Conservation (phyloP, 2,888 invertebrate species). For the Sisyra terminalis region DNA sequence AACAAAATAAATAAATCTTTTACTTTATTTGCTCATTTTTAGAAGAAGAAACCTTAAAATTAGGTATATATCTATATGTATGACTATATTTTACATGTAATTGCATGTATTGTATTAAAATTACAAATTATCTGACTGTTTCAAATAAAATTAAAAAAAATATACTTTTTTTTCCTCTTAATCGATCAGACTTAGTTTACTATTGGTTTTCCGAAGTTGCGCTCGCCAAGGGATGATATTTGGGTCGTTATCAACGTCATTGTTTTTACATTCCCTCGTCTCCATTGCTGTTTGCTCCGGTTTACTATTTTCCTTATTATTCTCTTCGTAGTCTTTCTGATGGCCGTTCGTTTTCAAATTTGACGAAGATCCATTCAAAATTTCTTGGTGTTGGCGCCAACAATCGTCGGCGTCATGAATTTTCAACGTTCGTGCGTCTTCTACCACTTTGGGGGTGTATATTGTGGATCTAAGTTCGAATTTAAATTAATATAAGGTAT, state of each 20-base stretch:
- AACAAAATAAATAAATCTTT: too few relatives aligned
- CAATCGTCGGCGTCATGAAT: slow-evolving; percentile 24
- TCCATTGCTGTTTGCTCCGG: slow-evolving; percentile 10
- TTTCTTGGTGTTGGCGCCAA: slow-evolving; percentile 25
- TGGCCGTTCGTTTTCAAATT: slow-evolving; percentile 14
- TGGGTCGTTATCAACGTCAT: slow-evolving; percentile 40
- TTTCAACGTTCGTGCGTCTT: slow-evolving; percentile 35
- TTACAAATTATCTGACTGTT: too few relatives aligned
- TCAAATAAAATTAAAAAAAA: too few relatives aligned
- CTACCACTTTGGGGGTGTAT: slow-evolving; percentile 53
- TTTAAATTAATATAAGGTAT: too few relatives aligned
- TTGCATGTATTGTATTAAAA: too few relatives aligned
- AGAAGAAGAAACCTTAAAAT: too few relatives aligned
- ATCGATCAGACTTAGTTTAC: slow-evolving; percentile 70
- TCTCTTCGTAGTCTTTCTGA: slow-evolving; percentile 13
- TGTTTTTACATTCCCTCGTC: slow-evolving; percentile 15
- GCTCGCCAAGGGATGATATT: slow-evolving; percentile 78
- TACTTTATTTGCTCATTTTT: too few relatives aligned
- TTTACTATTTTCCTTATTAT: slow-evolving; percentile 25
- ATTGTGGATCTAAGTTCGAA: slow-evolving; percentile 47
- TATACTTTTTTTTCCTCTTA: slow-evolving; percentile 18
- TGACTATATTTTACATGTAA: too few relatives aligned
- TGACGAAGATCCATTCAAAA: slow-evolving; percentile 18
- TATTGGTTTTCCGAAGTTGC: slow-evolving; percentile 76
- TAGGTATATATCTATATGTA: too few relatives aligned